A percentile compares a stretch with the other conserved stretches of the same genome.
Conservation (phyloP, 2,113 vertebrate species). For the Sphaerodactylus townsendi region DNA sequence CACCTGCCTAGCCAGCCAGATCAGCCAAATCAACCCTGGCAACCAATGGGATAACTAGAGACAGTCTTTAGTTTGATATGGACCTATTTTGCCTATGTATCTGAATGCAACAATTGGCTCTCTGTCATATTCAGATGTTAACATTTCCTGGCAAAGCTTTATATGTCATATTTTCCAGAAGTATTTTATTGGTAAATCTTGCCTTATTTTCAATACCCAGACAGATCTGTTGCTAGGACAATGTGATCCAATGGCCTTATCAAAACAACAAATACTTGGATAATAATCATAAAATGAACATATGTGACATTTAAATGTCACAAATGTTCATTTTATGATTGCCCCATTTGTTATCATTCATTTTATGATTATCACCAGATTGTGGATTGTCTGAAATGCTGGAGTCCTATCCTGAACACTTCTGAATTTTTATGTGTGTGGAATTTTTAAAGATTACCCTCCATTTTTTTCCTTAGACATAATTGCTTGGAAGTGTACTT, state of each 20-base stretch:
- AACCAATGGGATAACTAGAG: no score
- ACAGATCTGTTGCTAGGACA: slow-evolving; percentile 53
- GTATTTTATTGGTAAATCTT: neutral
- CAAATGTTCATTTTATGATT: no score
- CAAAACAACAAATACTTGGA: slow-evolving; percentile 41
- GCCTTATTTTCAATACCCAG: slow-evolving; percentile 7
- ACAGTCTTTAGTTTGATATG: slow-evolving; percentile 28
- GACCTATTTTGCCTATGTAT: slow-evolving; percentile 14
- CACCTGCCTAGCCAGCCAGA: no score
- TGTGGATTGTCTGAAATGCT: neutral
- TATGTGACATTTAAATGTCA: neutral
- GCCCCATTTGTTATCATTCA: no score
- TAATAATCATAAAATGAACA: slow-evolving; percentile 41
- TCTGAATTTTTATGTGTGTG: slow-evolving; percentile 16
- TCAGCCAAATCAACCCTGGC: no score
- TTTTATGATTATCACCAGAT: slow-evolving; percentile 25
- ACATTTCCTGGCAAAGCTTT: slow-evolving; percentile 50
- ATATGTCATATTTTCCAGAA: slow-evolving; percentile 52
- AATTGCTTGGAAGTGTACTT: neutral
- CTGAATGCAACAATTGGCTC: slow-evolving; percentile 55
- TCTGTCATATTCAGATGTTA: slow-evolving; percentile 54
- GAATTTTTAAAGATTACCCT: neutral
- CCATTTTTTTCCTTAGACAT: neutral
- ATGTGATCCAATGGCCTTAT: slow-evolving; percentile 39
- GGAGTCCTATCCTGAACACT: neutral